Percentiles rank a stretch among this genome's conserved stretches.
Conservation (phyloP, 2,797 vertebrate species). For the Rhynchonycteris naso region DNA sequence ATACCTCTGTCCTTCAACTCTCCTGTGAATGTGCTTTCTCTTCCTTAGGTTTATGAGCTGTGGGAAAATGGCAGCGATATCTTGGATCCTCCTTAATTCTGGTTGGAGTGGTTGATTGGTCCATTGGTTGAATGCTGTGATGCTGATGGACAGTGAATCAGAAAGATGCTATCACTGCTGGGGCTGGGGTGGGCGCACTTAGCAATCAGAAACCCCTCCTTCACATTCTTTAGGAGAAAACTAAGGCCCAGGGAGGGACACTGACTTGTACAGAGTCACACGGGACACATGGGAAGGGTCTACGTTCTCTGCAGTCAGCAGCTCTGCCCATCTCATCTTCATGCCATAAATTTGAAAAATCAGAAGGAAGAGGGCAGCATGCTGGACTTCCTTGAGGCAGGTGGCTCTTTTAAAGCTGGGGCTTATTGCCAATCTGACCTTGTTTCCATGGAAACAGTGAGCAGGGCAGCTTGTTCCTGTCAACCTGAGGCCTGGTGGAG, state of each 20-base stretch:
- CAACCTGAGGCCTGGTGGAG: slow-evolving; percentile 62
- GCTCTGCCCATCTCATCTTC: background rate
- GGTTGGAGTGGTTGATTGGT: background rate
- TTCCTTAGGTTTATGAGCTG: background rate
- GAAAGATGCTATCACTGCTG: background rate
- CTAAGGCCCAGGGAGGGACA: background rate
- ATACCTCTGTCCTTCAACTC: background rate
- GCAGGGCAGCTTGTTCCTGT: slow-evolving; percentile 73
- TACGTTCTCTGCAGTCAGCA: background rate
- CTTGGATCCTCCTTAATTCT: background rate
- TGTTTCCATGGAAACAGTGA: slow-evolving; percentile 76
- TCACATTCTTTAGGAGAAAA: background rate
- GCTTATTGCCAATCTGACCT: slow-evolving; percentile 67
- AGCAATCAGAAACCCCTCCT: background rate
- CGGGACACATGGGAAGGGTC: background rate
- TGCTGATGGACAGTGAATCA: background rate
- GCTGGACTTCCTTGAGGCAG: slow-evolving; percentile 58
- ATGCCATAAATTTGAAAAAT: background rate
- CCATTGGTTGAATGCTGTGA: background rate
- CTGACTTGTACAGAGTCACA: background rate
- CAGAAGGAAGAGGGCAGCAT: slow-evolving; percentile 42
- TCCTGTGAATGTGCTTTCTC: background rate
- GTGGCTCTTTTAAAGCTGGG: slow-evolving; percentile 72
- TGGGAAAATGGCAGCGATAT: background rate
- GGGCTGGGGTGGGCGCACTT: background rate